Evolutionary conservation across 2,888 invertebrate genomes (phyloP).

Genomic region (Drosophila rubida): DNA sequence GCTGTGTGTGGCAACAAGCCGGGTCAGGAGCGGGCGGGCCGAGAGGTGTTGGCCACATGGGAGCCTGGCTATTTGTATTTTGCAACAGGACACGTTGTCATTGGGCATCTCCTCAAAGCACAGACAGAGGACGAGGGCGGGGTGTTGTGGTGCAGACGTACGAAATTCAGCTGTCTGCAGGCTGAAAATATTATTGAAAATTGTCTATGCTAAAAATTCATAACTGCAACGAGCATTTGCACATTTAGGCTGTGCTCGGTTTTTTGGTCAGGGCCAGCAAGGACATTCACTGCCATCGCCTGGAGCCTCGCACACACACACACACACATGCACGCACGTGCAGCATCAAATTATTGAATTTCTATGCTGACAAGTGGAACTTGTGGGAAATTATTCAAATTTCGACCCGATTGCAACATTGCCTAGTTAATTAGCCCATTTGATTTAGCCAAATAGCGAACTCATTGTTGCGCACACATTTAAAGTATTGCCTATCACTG

Average conservation of each 20-base stretch:
- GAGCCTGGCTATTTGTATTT: conserved; percentile 63
- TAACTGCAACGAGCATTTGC: conserved; percentile 42
- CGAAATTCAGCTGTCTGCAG: conserved; percentile 24
- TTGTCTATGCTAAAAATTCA: conserved; percentile 66
- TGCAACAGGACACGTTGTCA: conserved; percentile 69
- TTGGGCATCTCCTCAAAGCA: conserved; percentile 59
- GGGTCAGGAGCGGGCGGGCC: conserved; percentile 1
- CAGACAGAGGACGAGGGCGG: background rate
- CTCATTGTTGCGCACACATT: conserved; percentile 9
- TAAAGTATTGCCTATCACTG: conserved; percentile 10
- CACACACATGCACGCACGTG: background rate
- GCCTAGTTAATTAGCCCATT: conserved; percentile 37
- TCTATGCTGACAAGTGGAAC: conserved; percentile 7
- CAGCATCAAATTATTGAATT: conserved; percentile 35
- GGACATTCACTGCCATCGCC: conserved; percentile 18
- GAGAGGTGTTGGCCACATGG: conserved; percentile 61
- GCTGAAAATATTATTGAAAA: conserved; percentile 65
- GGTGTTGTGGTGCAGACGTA: background rate
- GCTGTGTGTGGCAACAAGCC: conserved; percentile 3
- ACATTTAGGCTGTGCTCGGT: conserved; percentile 27
- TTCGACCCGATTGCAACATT: conserved; percentile 34
- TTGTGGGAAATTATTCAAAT: background rate
- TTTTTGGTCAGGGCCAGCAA: conserved; percentile 9
- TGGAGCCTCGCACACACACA: background rate
- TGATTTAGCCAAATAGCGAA: conserved; percentile 26